These are phyloP conservation scores for Papilio dardanus DNA, from an alignment of 1,140 invertebrate genomes.

Conservation along the genomic window DNA sequence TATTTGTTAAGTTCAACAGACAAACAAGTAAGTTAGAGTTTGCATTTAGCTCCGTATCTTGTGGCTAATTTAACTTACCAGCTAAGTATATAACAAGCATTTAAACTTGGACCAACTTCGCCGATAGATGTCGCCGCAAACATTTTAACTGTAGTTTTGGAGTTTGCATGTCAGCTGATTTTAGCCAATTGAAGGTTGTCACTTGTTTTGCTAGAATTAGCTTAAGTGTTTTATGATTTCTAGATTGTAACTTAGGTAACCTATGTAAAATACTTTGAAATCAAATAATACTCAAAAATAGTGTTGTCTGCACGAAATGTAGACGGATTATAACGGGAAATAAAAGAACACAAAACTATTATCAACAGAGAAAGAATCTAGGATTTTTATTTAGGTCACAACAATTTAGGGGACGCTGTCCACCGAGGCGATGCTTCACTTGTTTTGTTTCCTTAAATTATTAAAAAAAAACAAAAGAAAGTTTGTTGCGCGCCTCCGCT, in stretches of 20 bases:
- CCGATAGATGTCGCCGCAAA: constrained; percentile 17
- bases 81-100: constrained; percentile 25
- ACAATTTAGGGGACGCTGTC: constrained; percentile 1
- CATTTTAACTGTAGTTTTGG: constrained; percentile 3
- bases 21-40: not conserved
- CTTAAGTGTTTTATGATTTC: not conserved
- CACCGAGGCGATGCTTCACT: not conserved
- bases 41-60: constrained; percentile 1
- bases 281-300: too few relatives aligned
- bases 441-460: constrained; percentile 7
- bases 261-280: too few relatives aligned
- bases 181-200: not conserved
- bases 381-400: not conserved
- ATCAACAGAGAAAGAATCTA: not conserved
- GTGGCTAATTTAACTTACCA: constrained; percentile 3
- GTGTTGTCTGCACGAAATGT: too few relatives aligned
- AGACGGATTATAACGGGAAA: too few relatives aligned
- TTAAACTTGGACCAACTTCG: constrained; percentile 17
- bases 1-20: constrained; percentile 5
- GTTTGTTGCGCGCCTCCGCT: not conserved
- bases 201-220: not conserved
- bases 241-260: not conserved
- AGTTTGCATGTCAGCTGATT: not conserved
- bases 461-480: constrained; percentile 10
- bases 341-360: not conserved